These are phyloP conservation scores for Monoplex corrugatus DNA, from an alignment of 2,888 invertebrate genomes.

Conservation along the genomic window DNA sequence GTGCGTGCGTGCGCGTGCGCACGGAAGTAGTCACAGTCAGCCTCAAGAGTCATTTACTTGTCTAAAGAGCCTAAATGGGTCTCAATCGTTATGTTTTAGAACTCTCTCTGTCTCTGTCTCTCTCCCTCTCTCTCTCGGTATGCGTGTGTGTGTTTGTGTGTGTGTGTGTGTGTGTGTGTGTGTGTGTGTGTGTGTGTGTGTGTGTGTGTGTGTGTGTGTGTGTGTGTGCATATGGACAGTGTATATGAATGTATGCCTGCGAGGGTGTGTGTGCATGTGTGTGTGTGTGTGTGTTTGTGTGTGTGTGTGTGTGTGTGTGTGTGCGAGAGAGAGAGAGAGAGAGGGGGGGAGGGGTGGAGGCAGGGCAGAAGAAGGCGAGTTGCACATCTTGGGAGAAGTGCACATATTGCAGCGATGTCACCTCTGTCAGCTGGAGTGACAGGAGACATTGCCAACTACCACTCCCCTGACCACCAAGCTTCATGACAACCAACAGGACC, in stretches of 20 bases:
- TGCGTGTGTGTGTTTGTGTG: constrained; percentile 11
- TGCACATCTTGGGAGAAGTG: no score
- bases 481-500: no score
- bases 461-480: no score
- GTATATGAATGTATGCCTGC: background rate
- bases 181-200: constrained; percentile 33
- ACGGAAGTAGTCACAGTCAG: background rate
- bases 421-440: no score
- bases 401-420: no score
- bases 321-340: background rate
- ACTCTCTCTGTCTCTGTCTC: background rate
- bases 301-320: background rate
- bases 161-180: constrained; percentile 19
- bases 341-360: no score
- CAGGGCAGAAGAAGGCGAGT: no score
- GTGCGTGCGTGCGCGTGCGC: no score
- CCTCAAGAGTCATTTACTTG: no score
- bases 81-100: no score
- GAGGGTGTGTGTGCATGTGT: constrained; percentile 12
- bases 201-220: constrained; percentile 26
- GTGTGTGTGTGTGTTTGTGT: constrained; percentile 20
- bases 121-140: constrained; percentile 8
- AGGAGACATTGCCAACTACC: no score
- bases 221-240: background rate
- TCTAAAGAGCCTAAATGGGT: no score